Evolutionary conservation across 2,113 vertebrate genomes (phyloP).

Genomic region (Brienomyrus longianalis): DNA sequence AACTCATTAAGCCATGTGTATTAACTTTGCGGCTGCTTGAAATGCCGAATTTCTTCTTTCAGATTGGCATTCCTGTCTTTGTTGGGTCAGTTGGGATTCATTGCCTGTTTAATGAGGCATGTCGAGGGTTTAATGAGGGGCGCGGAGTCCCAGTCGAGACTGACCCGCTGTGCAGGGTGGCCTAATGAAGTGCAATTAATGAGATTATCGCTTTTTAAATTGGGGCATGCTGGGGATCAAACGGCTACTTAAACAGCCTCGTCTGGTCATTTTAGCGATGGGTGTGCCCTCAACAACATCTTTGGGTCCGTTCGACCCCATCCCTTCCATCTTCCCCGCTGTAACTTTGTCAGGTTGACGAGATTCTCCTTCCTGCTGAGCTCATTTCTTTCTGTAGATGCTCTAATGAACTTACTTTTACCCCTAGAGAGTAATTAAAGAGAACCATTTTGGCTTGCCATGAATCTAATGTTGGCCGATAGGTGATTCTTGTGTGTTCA

Average conservation of each 20-base stretch:
- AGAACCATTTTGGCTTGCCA: not conserved
- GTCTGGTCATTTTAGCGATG: not conserved
- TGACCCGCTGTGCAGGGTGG: not conserved
- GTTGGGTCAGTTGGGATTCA: not conserved
- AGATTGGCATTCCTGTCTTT: not conserved
- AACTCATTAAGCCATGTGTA: not conserved
- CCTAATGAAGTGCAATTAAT: slow-evolving; percentile 19
- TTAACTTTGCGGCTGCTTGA: not conserved
- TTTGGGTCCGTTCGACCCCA: not conserved
- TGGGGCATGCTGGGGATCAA: not conserved
- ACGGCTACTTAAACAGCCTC: not conserved
- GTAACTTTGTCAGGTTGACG: not conserved
- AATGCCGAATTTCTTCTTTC: not conserved
- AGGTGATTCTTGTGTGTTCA: not conserved
- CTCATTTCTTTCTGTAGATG: not conserved
- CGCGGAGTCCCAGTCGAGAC: not conserved
- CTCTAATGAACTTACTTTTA: not conserved
- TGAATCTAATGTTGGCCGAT: not conserved
- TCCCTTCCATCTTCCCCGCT: not conserved
- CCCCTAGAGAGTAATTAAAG: not conserved
- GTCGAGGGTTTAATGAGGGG: not conserved
- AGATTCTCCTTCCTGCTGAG: not conserved
- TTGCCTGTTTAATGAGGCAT: slow-evolving; percentile 15
- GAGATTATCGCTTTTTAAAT: slow-evolving; percentile 21
- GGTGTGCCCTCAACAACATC: not conserved